These are phyloP conservation scores for Crossaster papposus DNA, from an alignment of 53 echinoderm and acorn worm species.

Conservation along the genomic window DNA sequence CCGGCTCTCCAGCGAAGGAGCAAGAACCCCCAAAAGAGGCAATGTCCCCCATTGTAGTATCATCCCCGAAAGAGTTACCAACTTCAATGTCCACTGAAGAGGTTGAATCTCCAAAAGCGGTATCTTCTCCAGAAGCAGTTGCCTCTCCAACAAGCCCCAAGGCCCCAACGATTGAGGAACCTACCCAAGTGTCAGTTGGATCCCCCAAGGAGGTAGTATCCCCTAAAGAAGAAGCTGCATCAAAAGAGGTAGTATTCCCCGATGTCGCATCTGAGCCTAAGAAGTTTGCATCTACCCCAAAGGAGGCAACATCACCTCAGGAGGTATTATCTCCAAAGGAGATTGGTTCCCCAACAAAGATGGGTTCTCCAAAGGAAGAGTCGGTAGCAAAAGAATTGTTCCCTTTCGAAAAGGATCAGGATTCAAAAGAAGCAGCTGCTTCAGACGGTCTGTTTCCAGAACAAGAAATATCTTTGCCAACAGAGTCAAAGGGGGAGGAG, in stretches of 20 bases:
- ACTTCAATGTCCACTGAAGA: conserved; percentile 4
- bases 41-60: background rate
- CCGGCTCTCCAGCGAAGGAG: background rate
- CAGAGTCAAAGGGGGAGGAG: conserved; percentile 12
- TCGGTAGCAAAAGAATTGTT: conserved; percentile 14
- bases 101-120: background rate
- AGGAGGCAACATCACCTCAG: background rate
- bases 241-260: background rate
- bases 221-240: background rate
- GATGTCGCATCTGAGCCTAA: conserved; percentile 5
- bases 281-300: background rate
- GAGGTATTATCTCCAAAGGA: conserved; percentile 41
- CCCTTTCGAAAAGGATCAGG: conserved; percentile 31
- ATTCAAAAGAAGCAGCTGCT: background rate
- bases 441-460: background rate
- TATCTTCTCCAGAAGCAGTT: background rate
- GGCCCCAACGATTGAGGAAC: background rate
- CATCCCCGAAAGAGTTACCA: conserved; percentile 1
- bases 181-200: background rate
- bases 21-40: background rate
- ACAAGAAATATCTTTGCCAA: background rate
- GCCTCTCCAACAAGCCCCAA: background rate
- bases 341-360: conserved; percentile 11
- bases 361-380: background rate
- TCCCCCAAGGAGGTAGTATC: conserved; percentile 17